Evolutionary conservation across 2,797 vertebrate species (phyloP), one percentile per base, ranked within the genome.

Genomic region (Poeciliopsis infans): DNA sequence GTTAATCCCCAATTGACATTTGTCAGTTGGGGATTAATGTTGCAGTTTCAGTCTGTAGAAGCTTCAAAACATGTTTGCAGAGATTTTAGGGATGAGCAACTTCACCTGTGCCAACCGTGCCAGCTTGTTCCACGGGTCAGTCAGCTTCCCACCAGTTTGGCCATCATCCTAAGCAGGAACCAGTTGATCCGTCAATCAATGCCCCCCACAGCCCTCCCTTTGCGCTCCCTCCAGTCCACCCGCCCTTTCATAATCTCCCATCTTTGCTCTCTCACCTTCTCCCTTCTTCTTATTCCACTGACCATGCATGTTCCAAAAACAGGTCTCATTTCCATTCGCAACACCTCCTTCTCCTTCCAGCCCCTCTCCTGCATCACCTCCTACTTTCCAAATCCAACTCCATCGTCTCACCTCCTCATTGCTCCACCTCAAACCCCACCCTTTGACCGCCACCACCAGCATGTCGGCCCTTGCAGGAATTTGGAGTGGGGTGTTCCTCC

Each of bases 251-350:
- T 87, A 89, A 91, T 92, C 90, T 91, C 90, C 94, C 91, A 86
- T 94, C 94, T 94, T 70, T 87, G 79, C 94, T 94, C 95, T 94
- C 94, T 95, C 94, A 95, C 94, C 94, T 95, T 95, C 93, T 95
- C 93, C 93, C 90, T 93, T 95, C 93, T 93, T 94, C 94, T 94
- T 95, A 96, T 96, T 96, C 96, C 96, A 96, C 96, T 96, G 96
- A 96, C 96, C 93, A 95, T 95, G 95, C 96, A 96, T 94, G 94
- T 96, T 96, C 96, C 96, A 96, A 96, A 96, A 96, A 96, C 95
- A 96, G 96, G 94, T 92, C 93, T 93, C 90, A 94, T 95, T 95
- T 96, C 95, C 93, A 95, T 95, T 91, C 82, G 79, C 74, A 25
- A 72, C 79, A 80, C 73, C 46, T 18, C 72, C 11, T 57, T 68